phyloP scores from a whole-genome alignment of 2,113 vertebrate species.

The Recurvirostra avosetta region DNA sequence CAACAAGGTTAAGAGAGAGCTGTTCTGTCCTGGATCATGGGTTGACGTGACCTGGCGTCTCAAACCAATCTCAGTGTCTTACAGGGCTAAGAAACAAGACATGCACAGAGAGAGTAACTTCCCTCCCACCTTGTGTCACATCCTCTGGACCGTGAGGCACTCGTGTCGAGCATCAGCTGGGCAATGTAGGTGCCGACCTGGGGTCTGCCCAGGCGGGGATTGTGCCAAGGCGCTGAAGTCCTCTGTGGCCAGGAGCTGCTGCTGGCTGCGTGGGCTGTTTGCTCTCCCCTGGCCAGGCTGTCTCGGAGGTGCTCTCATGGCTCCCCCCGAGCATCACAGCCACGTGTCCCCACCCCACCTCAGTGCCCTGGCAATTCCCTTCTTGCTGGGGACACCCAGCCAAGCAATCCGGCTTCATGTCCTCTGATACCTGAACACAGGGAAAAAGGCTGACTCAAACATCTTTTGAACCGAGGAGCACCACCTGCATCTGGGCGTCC shows the following conservation, averaged over 20 bases:
- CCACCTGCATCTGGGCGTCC: not conserved
- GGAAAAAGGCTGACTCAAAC: not conserved
- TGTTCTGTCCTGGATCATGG: not conserved
- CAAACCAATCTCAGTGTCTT: not conserved
- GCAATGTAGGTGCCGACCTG: not conserved
- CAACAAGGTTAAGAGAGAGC: not conserved
- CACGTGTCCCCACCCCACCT: too few species aligned
- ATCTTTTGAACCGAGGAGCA: not conserved
- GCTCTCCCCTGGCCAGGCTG: not conserved
- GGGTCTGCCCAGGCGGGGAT: not conserved
- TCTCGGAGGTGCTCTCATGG: not conserved
- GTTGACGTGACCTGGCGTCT: not conserved
- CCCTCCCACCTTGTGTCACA: not conserved
- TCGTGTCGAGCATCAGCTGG: not conserved
- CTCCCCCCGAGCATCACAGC: not conserved
- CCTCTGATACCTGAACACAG: too few species aligned
- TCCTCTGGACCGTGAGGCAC: not conserved
- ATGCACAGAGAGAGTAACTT: accelerated
- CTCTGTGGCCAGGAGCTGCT: not conserved
- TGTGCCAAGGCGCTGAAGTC: not conserved
- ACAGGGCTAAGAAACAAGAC: not conserved
- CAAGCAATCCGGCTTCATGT: not conserved
- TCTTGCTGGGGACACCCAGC: not conserved
- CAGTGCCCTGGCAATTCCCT: not conserved
- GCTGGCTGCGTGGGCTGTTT: not conserved